Evolutionary conservation across 2,888 invertebrate genomes (phyloP).

Genomic region (Hydriomena furcata): DNA sequence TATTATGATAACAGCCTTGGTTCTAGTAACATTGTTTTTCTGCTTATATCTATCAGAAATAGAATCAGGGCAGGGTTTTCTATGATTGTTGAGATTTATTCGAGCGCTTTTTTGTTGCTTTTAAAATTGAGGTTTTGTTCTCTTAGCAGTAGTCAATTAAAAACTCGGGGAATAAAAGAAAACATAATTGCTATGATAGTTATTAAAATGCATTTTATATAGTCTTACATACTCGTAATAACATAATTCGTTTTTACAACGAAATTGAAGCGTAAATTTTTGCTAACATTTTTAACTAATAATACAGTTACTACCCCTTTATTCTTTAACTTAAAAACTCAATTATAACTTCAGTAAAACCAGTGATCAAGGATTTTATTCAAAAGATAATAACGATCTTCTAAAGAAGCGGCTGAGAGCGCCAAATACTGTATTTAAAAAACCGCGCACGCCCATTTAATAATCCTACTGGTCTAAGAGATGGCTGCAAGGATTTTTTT

Average conservation of each 20-base stretch:
- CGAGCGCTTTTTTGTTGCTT: too few relatives aligned
- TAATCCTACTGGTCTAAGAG: conserved; percentile 17
- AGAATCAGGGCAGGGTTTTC: background rate
- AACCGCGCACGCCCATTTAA: conserved; percentile 51
- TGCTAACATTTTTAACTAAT: too few relatives aligned
- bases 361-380: conserved; percentile 5
- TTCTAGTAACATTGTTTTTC: conserved; percentile 34
- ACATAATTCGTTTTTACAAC: too few relatives aligned
- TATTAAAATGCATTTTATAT: too few relatives aligned
- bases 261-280: too few relatives aligned
- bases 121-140: too few relatives aligned
- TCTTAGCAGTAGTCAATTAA: too few relatives aligned
- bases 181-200: too few relatives aligned
- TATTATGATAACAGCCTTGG: conserved; percentile 46
- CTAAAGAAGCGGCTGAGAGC: conserved; percentile 47
- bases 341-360: conserved; percentile 2
- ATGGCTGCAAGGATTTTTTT: background rate
- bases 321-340: conserved; percentile 4
- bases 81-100: too few relatives aligned
- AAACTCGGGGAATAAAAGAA: too few relatives aligned
- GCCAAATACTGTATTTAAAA: conserved; percentile 46
- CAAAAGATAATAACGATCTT: conserved; percentile 47
- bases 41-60: conserved; percentile 5
- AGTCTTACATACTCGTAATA: too few relatives aligned
- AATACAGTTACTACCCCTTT: too few relatives aligned